Evolutionary conservation across 92 coral and sea anemone genomes (phyloP), one percentile per base, ranked within the genome.

Genomic region (Bergia puertoricense): DNA sequence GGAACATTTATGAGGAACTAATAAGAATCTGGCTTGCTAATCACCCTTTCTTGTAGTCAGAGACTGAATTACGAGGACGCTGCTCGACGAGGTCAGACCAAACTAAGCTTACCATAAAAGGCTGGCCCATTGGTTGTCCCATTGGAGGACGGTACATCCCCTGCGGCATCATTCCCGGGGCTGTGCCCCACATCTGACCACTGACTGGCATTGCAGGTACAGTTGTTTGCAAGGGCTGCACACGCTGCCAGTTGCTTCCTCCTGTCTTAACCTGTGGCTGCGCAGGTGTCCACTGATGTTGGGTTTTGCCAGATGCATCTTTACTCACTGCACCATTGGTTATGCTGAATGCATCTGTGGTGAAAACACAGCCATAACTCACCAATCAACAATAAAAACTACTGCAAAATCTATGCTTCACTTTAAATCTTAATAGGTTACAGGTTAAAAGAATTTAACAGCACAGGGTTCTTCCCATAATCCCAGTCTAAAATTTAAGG

Each of bases 211-310:
- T 74, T 11, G 94, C 89, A n/a, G 93, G 78, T 3, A 95, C 92
- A 3, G 94, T 86, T 81, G 91, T 84, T 50, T 98, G 82, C 43
- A 93, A 79, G 62, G 91, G 88, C 76, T 91, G 94, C 20, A 88
- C 94, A 9, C 92, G 91, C 84, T 97, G 99, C 96, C 98, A 97
- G 92, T 97, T 92, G 50, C 96, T 92, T 37, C 99, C 99, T 4
- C 99, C 99, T 9, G 99, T 97, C 81, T 97, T 97, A 13, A 92
- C 93, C 85, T 92, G 93, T 9, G 99, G 99, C 50, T 93, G 91
- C 59, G 98, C 85, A 23, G 98, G 98, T 7, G 98, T 89, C 99
- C 99, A 97, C 77, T 97, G 99, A 71, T 97, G 99, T 13, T 93
- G 96, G 8, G 92, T 46, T 79, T 92, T 91, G 22, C 92, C 93